Evolutionary conservation across 2,888 invertebrate genomes (phyloP), one percentile per base, ranked within the genome.

Genomic region (Epirrita christyi): DNA sequence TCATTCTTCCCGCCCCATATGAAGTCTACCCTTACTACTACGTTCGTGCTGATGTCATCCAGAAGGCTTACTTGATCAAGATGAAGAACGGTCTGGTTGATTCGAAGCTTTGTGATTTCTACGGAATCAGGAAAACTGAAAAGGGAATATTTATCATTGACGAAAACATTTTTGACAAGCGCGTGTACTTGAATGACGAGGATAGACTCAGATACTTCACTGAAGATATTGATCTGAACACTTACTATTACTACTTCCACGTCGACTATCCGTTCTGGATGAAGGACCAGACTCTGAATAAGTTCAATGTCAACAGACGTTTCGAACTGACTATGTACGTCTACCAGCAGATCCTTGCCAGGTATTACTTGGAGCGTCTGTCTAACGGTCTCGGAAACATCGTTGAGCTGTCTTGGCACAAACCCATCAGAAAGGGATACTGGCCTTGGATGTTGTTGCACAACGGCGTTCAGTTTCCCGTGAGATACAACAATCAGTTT

Each of bases 321-420:
- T 93, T 92, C 50, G 94, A 94, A 74, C 78, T 93, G 2, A 94
- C 93, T 68, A 81, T 93, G 65, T 94, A 93, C 79, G 91, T 92
- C 72, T 94, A 94, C 81, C 95, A 95, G 75, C 94, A 95, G 78
- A 86, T 95, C 7, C 78, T 95, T 57, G 95, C 95, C 40, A 93
- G 94, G 62, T 93, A 93, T 72, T 88, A 93, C 68, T 67, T 93
- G 49, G 93, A 93, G 60, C 90, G 93, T 62, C 72, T 93, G 1
- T 89, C 93, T 5, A 92, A 93, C 52, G 91, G 87, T 42, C 68
- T 94, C 27, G 92, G 91, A 37, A 73, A 72, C 8, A 81, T 93
- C 40, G 75, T 75, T 29, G 82, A 90, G 11, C 79, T 94, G 11
- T 84, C 91, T 21, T 93, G 85, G 83, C 57, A 87, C 64, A 85